Conservation (phyloP, 2,888 invertebrate species). For the Dilophus febrilis region DNA sequence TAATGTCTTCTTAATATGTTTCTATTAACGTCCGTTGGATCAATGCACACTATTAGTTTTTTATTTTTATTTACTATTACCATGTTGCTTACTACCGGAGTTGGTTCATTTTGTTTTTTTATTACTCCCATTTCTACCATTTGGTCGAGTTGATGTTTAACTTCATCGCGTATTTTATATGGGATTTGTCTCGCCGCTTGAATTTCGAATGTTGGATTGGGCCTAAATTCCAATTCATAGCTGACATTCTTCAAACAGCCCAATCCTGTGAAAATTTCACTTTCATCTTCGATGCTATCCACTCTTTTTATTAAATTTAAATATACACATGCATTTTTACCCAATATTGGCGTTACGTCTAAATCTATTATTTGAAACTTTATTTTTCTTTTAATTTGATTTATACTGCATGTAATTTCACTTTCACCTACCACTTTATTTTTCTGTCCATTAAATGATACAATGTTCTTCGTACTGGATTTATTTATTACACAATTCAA, state of each 20-base stretch:
- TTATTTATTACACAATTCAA: constrained; percentile 1
- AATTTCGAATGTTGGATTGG: too few relatives aligned
- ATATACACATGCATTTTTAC: background rate
- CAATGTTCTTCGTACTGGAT: constrained; percentile 3
- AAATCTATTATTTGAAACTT: background rate
- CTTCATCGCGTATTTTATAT: too few relatives aligned
- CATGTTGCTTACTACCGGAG: constrained; percentile 9
- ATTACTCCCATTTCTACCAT: constrained; percentile 6
- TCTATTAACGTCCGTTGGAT: constrained; percentile 4
- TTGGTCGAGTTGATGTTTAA: constrained; percentile 7
- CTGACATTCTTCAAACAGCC: too few relatives aligned
- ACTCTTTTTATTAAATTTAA: background rate
- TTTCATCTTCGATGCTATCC: too few relatives aligned
- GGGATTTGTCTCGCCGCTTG: too few relatives aligned
- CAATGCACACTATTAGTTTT: constrained; percentile 5
- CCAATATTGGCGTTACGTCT: background rate
- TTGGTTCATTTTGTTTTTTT: constrained; percentile 5
- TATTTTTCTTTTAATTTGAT: background rate
- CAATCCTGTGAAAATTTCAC: too few relatives aligned
- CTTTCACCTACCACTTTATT: constrained; percentile 2
- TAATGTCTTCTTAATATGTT: constrained; percentile 3
- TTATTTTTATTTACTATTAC: constrained; percentile 7
- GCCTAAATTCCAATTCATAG: too few relatives aligned
- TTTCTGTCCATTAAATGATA: constrained; percentile 4
- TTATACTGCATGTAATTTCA: background rate